Evolutionary conservation across 1,140 invertebrate species (phyloP), one percentile per base, ranked within the genome.

Genomic region (Heliconius congener): DNA sequence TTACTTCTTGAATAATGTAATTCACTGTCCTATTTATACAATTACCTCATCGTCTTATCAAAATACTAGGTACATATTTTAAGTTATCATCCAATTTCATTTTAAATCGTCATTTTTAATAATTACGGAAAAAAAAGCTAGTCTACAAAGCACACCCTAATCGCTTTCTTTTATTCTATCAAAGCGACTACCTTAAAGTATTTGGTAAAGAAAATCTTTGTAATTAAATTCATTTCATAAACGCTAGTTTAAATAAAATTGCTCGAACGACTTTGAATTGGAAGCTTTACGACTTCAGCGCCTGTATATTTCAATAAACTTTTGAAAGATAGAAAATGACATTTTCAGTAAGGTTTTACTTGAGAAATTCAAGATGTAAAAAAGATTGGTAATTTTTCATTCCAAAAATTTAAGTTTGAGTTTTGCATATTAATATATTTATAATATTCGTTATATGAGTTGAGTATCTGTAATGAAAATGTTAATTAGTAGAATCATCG

Each of bases 161-260:
- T 66, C 60, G 60, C 23, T 23, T 23, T 23, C 23, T 23, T 23
- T 23, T 66, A 66, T 66, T 66, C 60, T 66, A 66, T 66, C 27
- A 66, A 66, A 66, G 60, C 60, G 23, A 30, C 60, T 66, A 66
- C 27, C 60, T 66, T 66, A 66, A 66, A 66, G 13, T 66, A 30
- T 30, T 30, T 66, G 27, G 60, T 30, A 30, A 66, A 66, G 27
- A 66, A 66, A 66, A 66, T 66, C 27, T 66, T 66, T 66, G 60
- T 27, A 66, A 66, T 66, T 66, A 66, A 66, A 66, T 66, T 60
- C 55, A 23, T 60, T 66, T 66, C 23, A 66, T 66, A n/a, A 66
- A 27, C 60, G 60, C 60, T 66, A 66, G 60, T 66, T 66, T 66
- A 66, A 66, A 66, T 66, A 66, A 66, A 60, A 66, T 66, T 66